phyloP scores from a whole-genome alignment of 2,113 vertebrate genomes.

The Lamprotornis superbus region DNA sequence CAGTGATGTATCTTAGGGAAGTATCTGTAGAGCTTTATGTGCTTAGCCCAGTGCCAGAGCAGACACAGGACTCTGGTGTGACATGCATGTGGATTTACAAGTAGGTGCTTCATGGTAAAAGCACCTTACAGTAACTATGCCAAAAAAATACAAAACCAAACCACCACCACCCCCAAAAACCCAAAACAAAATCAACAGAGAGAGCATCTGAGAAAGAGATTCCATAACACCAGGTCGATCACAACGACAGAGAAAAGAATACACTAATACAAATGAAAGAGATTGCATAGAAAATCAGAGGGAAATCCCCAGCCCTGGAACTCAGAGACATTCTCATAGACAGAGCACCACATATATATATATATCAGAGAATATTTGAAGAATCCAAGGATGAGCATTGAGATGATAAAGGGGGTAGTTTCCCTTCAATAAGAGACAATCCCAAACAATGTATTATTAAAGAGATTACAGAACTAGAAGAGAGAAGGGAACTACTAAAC shows the following conservation, averaged over 20 bases:
- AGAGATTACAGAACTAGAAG: background rate
- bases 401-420: background rate
- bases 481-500: background rate
- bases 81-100: background rate
- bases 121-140: background rate
- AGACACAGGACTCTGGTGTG: background rate
- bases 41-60: background rate
- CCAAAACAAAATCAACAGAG: background rate
- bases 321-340: background rate
- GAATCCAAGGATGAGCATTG: background rate
- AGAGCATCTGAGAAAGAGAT: background rate
- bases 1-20: background rate
- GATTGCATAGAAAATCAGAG: background rate
- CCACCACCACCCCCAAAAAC: fast-evolving
- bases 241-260: background rate
- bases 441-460: background rate
- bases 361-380: background rate
- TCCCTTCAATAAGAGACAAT: background rate
- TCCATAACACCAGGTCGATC: background rate
- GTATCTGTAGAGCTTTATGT: background rate
- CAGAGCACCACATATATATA: background rate
- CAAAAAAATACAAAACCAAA: background rate
- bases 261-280: background rate
- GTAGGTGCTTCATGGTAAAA: background rate
- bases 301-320: background rate